Conservation (phyloP, 2,113 vertebrate species). For the Hippoglossus stenolepis region DNA sequence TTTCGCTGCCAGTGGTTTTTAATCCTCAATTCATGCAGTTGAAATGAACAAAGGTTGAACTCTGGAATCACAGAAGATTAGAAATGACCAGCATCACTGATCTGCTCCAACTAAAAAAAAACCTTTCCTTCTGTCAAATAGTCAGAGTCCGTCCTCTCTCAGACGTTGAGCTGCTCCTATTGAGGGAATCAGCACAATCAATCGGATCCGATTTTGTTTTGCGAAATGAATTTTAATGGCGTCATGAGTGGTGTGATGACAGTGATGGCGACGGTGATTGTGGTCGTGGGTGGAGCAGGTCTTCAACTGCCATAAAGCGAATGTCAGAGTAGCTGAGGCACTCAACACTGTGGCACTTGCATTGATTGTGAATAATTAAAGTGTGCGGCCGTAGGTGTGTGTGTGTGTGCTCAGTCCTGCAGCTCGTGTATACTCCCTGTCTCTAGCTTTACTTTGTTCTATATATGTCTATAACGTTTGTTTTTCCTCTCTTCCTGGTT, state of each 20-base stretch:
- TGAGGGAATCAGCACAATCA: conserved; percentile 52
- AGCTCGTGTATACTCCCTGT: conserved; percentile 25
- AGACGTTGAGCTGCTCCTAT: conserved; percentile 14
- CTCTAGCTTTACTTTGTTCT: conserved; percentile 20
- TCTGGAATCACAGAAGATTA: conserved; percentile 68
- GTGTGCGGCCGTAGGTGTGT: background rate
- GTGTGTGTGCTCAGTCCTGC: background rate
- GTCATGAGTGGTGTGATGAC: conserved; percentile 43
- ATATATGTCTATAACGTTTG: background rate
- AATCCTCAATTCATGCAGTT: conserved; percentile 64
- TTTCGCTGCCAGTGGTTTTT: conserved; percentile 57
- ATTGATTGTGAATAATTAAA: conserved; percentile 69
- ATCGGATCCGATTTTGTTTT: conserved; percentile 60
- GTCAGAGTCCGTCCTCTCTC: background rate
- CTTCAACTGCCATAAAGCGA: conserved; percentile 54
- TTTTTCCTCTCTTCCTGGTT: background rate
- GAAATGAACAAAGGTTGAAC: conserved; percentile 60
- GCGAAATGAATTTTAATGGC: conserved; percentile 52
- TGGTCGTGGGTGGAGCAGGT: conserved; percentile 46
- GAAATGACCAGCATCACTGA: conserved; percentile 57
- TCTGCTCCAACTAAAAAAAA: conserved; percentile 39
- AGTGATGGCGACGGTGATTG: conserved; percentile 27
- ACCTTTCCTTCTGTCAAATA: conserved; percentile 32
- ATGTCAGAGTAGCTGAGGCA: conserved; percentile 57
- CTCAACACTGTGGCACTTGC: conserved; percentile 54